Base-by-base conservation (phyloP, 2,888 invertebrate species). In the Drosophila falleni region DNA sequence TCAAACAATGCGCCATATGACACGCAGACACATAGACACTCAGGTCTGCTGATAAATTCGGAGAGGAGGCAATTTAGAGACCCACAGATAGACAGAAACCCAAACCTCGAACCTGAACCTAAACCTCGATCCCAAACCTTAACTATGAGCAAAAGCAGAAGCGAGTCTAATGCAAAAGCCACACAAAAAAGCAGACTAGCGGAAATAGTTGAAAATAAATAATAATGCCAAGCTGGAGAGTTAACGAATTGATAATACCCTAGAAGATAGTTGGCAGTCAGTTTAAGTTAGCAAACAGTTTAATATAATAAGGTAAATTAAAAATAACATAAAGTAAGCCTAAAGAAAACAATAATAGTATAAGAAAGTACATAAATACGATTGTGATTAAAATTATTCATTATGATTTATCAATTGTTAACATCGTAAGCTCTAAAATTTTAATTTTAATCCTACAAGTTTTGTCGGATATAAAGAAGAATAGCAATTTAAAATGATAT, bases 1-100 rank as follows among this genome's bases (percentile, higher is more conserved):
- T 84, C 84, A 85, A 78, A 89, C 76, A 84, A 74, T 84, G 89
- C 84, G 87, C 74, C 87, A 76, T 60, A 75, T 63, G 78, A 68
- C 61, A 71, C 53, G 56, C 19, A 56, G 39, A 62, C 19, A 59
- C 33, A 63, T 16, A 33, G 26, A 42, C 49, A 42, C 13, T 31
- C 31, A 46, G 44, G 6, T 33, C 37, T 46, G 51, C 42, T 54
- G 74, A 79, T 74, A 79, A 79, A 65, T 59, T 79, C 60, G 50
- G 58, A 39, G 47, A 2, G 47, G 19, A 54, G 41, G 13, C 26
- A 29, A 39, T 35, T 47, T 41, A 42, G 47, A 64, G 63, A 55
- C 47, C 42, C 58, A 59, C 42, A 61, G 51, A 53, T 49, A 71
- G 78, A 61, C 46, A 47, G 59, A 47, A 63, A 44, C 56, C 16